These are phyloP conservation scores for Nephrotoma flavescens DNA, from an alignment of 2,888 invertebrate species.

Conservation along the genomic window DNA sequence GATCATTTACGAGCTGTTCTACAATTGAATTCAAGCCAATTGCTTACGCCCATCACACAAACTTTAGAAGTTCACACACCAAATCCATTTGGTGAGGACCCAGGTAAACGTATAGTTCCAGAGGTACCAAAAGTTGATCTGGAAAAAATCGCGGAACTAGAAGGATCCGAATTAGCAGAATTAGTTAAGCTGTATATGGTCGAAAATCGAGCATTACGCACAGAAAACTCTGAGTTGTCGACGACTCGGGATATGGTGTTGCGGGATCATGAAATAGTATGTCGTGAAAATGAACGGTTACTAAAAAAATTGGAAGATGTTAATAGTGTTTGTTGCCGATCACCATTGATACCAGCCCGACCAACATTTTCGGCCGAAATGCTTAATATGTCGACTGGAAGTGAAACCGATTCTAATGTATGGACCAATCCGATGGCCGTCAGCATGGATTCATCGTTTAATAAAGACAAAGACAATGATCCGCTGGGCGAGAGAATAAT, in stretches of 20 bases:
- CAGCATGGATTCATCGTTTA: neutral
- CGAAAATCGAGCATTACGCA: conserved; percentile 61
- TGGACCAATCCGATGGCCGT: conserved; percentile 51
- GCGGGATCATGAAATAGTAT: conserved; percentile 78
- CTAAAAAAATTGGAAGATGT: conserved; percentile 78
- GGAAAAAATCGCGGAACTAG: conserved; percentile 57
- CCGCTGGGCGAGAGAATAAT: neutral
- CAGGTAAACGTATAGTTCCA: conserved; percentile 10
- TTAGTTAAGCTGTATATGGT: conserved; percentile 73
- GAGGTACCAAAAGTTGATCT: conserved; percentile 46
- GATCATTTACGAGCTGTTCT: conserved; percentile 67
- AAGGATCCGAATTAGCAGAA: conserved; percentile 66
- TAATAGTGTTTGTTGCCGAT: conserved; percentile 70
- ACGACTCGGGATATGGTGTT: conserved; percentile 63
- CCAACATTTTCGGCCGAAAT: conserved; percentile 51
- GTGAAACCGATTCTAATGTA: conserved; percentile 37
- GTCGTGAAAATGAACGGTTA: conserved; percentile 79
- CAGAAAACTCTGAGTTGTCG: conserved; percentile 77
- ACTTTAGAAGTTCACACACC: neutral
- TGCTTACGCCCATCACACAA: neutral
- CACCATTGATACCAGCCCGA: conserved; percentile 65
- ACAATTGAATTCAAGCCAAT: neutral
- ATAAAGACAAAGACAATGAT: neutral
- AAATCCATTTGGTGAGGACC: neutral
- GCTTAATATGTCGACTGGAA: conserved; percentile 22